Evolutionary conservation across 2,888 invertebrate genomes (phyloP).

Genomic region (Philereme vetulata): DNA sequence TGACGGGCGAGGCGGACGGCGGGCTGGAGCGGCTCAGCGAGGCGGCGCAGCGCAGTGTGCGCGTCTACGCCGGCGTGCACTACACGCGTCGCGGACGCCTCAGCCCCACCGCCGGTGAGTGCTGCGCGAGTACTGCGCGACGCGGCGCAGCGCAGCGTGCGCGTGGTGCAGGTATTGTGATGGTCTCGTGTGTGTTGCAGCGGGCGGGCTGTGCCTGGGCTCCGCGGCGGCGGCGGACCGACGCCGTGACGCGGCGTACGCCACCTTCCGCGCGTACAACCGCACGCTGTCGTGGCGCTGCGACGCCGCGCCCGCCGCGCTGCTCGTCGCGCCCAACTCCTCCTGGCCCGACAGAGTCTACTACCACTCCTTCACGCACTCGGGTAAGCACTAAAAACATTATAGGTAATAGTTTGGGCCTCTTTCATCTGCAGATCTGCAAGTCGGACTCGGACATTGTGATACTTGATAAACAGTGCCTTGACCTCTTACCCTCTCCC

Average conservation of each 20-base stretch:
- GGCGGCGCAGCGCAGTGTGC: constrained; percentile 63
- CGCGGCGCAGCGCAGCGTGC: constrained; percentile 30
- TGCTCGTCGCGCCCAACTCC: constrained; percentile 93
- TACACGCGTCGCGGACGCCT: constrained; percentile 92
- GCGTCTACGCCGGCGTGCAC: constrained; percentile 91
- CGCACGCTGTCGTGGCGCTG: constrained; percentile 89
- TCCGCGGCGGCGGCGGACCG: constrained; percentile 87
- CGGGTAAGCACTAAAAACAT: constrained; percentile 78
- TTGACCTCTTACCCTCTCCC: too few relatives aligned
- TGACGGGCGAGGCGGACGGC: constrained; percentile 92
- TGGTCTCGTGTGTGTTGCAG: constrained; percentile 55
- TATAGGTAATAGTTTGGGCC: too few relatives aligned
- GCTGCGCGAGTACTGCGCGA: background rate
- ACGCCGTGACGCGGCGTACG: constrained; percentile 90
- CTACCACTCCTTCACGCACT: constrained; percentile 96
- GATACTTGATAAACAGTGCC: too few relatives aligned
- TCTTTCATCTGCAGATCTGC: too few relatives aligned
- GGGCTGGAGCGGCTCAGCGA: constrained; percentile 92
- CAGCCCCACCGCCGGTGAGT: constrained; percentile 74
- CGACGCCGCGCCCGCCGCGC: constrained; percentile 87
- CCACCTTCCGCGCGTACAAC: constrained; percentile 93
- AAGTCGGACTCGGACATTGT: too few relatives aligned
- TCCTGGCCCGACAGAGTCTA: constrained; percentile 96
- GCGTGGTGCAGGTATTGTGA: constrained; percentile 30
- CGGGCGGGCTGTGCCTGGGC: constrained; percentile 91